Evolutionary conservation across 2,113 vertebrate species (phyloP).

Genomic region (Cochlearius cochlearius): DNA sequence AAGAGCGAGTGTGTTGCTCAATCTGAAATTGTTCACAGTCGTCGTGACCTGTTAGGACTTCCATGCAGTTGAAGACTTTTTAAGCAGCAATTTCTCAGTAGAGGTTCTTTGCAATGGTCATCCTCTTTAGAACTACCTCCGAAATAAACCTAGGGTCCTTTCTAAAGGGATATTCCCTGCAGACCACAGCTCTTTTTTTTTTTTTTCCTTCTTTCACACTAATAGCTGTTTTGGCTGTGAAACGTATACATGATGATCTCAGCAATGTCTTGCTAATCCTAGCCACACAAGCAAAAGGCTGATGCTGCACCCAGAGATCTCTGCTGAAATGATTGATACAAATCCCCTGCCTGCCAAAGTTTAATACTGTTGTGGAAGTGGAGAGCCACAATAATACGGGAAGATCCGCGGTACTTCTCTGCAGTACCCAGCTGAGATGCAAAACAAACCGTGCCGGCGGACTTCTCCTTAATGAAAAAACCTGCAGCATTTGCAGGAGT

Average conservation of each 20-base stretch:
- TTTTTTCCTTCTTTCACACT: neutral
- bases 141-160: neutral
- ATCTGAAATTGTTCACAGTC: neutral
- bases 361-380: neutral
- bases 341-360: constrained; percentile 41
- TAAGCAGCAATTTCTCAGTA: neutral
- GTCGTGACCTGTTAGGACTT: neutral
- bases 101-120: neutral
- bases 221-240: neutral
- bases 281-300: constrained; percentile 48
- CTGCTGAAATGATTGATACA: constrained; percentile 26
- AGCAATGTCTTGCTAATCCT: constrained; percentile 65
- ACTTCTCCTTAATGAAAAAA: neutral
- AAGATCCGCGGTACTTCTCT: neutral
- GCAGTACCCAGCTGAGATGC: neutral
- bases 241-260: constrained; percentile 37
- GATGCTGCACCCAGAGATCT: constrained; percentile 51
- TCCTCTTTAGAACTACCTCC: constrained; percentile 5
- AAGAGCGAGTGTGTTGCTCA: neutral
- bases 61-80: neutral
- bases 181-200: neutral
- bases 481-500: neutral
- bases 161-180: neutral
- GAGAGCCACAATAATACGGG: constrained; percentile 19
- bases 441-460: neutral